Evolutionary conservation across 2,797 vertebrate species (phyloP), one percentile per base, ranked within the genome.

Genomic region (Bovichtus variegatus): DNA sequence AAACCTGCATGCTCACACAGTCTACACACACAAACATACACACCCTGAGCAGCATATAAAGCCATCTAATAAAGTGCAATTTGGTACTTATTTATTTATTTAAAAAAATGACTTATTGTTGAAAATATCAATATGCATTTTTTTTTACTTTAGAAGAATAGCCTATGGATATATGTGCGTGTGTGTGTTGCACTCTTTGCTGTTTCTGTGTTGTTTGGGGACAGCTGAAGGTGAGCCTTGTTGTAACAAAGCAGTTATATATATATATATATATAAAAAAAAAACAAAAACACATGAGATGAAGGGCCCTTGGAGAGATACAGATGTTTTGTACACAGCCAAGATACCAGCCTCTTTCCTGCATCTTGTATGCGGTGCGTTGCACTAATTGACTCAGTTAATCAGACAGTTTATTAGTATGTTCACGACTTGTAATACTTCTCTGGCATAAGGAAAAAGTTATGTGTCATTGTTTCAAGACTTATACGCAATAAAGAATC

Each of bases 401-500:
- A 70, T 80, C n/a, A 54, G 6, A 18, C 19, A 27, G 11, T 44
- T 3, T 57, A 29, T 74, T 58, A 9, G 50, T 23, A 69, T 27
- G 6, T 38, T 54, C 25, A 23, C 38, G n/a, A 54, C 18, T 34
- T 51, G 43, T 21, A 44, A 57, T 58, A n/a, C 23, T 3, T 54
- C 25, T 53, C 21, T 31, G 29, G 43, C 27, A 51, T n/a, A 53
- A 66, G 59, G 41, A 53, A 61, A 51, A 86, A 73, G 64, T 84
- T 61, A 50, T 80, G 55, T 76, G 75, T 84, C 87, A 82, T 46
- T 75, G 66, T 80, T 74, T 74, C 40, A 49, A 69, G 81, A 87
- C 67, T 73, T 71, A 8, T 1, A 60, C 60, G 70, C 80, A 61
- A 78, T 84, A 81, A 85, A 84, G 71, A 77, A 83, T 80, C 74